Conservation (phyloP, 1,140 invertebrate species). For the Leucophenga varia region DNA sequence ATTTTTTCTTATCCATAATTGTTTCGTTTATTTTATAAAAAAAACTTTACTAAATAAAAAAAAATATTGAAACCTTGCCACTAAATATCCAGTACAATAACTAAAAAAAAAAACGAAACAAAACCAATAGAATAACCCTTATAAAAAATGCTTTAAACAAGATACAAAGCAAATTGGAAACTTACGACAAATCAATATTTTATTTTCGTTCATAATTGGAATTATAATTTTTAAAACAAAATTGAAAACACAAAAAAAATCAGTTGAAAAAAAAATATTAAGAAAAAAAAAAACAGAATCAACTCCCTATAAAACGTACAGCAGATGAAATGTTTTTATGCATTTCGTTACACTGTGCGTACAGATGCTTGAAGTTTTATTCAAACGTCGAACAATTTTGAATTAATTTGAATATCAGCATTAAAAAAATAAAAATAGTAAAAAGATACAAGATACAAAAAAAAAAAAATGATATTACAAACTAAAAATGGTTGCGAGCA, state of each 20-base stretch:
- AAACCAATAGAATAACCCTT: slow-evolving; percentile 40
- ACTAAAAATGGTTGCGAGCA: slow-evolving; percentile 52
- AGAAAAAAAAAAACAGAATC: slow-evolving; percentile 20
- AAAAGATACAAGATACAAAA: slow-evolving; percentile 4
- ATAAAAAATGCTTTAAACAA: slow-evolving; percentile 49
- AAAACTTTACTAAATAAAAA: slow-evolving; percentile 17
- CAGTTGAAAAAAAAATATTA: slow-evolving; percentile 7
- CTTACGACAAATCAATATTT: slow-evolving; percentile 18
- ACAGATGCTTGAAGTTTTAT: no score
- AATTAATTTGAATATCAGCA: background rate
- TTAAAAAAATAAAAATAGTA: background rate
- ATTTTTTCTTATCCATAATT: slow-evolving; percentile 25
- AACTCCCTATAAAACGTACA: slow-evolving; percentile 34
- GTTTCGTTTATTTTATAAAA: slow-evolving; percentile 17
- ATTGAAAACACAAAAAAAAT: slow-evolving; percentile 8
- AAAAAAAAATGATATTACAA: slow-evolving; percentile 5
- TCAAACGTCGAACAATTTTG: no score
- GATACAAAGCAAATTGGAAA: slow-evolving; percentile 33
- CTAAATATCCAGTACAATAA: no score
- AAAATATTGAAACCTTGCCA: no score
- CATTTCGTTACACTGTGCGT: slow-evolving; percentile 16
- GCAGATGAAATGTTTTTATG: slow-evolving; percentile 29
- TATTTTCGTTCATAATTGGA: no score
- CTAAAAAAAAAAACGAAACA: slow-evolving; percentile 16
- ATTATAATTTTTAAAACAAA: slow-evolving; percentile 10